These are phyloP conservation scores for Patagioenas fasciata DNA, from an alignment of 2,113 vertebrate species.

Conservation along the genomic window DNA sequence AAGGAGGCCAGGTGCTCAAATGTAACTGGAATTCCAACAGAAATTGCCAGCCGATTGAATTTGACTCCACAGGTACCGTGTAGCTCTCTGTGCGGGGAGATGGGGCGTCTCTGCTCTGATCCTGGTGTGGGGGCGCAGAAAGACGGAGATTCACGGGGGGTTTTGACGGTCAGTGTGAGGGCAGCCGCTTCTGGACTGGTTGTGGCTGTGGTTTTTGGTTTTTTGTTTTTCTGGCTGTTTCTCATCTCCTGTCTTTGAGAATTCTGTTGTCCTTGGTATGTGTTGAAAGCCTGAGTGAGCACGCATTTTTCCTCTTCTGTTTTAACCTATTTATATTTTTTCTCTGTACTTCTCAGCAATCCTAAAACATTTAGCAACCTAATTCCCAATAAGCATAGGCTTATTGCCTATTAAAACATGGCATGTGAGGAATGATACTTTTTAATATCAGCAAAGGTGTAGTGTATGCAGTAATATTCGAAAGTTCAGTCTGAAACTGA, in stretches of 20 bases:
- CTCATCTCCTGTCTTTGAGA: background rate
- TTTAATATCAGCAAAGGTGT: background rate
- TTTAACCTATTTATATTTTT: background rate
- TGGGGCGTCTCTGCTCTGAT: background rate
- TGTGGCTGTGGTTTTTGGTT: background rate
- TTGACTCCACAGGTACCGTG: conserved; percentile 84
- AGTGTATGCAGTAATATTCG: background rate
- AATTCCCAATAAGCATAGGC: background rate
- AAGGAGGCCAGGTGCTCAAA: conserved; percentile 91
- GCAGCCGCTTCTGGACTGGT: background rate
- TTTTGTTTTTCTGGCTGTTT: background rate
- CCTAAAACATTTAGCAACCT: background rate
- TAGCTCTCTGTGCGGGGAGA: rapidly evolving
- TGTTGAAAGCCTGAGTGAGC: background rate
- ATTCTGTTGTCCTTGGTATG: background rate
- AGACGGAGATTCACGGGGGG: rapidly evolving
- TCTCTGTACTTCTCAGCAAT: background rate
- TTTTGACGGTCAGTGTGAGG: background rate
- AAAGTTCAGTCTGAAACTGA: background rate
- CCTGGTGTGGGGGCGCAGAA: background rate
- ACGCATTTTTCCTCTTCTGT: background rate
- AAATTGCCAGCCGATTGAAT: conserved; percentile 83
- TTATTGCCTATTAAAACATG: background rate
- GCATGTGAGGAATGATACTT: background rate
- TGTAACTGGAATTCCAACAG: conserved; percentile 82